Evolutionary conservation across 1,140 invertebrate species (phyloP).

Genomic region (Drosophila lacteicornis): DNA sequence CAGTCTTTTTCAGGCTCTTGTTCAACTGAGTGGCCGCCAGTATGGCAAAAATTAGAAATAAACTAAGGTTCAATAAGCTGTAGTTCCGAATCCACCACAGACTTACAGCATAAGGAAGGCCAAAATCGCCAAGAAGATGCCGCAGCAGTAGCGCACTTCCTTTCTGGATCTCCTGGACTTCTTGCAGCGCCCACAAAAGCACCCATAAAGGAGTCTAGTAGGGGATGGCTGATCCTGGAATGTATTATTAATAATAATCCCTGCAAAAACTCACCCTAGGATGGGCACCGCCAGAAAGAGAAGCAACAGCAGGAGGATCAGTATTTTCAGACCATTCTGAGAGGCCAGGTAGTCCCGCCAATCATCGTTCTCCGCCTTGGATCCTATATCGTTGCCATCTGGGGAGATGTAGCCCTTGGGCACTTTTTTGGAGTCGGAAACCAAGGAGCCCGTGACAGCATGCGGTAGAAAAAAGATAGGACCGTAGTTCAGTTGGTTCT

Average conservation of each 20-base stretch:
- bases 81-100: too few relatives aligned
- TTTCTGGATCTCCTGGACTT: not conserved
- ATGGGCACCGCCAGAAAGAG: conserved; percentile 8
- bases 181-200: not conserved
- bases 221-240: not conserved
- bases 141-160: not conserved
- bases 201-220: conserved; percentile 6
- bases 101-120: conserved; percentile 39
- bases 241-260: too few relatives aligned
- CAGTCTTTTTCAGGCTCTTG: not conserved
- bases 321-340: not conserved
- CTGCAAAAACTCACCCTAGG: conserved; percentile 16
- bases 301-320: conserved; percentile 1
- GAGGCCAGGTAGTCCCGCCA: conserved; percentile 15
- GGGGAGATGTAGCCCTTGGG: conserved; percentile 18
- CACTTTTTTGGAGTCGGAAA: not conserved
- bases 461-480: conserved; percentile 3
- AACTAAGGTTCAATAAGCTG: not conserved
- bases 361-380: conserved; percentile 8
- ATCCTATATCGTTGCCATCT: conserved; percentile 22
- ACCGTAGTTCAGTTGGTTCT: not conserved
- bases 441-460: not conserved
- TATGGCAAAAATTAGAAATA: conserved; percentile 16
- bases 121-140: not conserved
- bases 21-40: conserved; percentile 6